Evolutionary conservation across 2,797 vertebrate genomes (phyloP).

Genomic region (Leuciscus waleckii): DNA sequence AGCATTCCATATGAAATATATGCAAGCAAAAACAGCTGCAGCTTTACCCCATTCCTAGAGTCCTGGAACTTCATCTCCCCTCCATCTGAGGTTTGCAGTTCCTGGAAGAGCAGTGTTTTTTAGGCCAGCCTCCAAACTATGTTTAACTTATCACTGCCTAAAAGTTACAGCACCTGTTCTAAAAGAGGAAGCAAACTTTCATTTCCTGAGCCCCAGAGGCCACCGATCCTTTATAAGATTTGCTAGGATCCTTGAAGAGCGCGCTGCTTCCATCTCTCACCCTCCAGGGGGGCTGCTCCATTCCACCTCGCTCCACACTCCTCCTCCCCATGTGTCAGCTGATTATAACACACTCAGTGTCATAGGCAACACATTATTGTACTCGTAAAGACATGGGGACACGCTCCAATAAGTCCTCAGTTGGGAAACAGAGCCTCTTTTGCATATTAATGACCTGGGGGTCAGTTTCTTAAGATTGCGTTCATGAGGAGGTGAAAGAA

Average conservation of each 20-base stretch:
- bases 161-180: conserved; percentile 44
- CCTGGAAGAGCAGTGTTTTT: conserved; percentile 7
- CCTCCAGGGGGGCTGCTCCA: conserved; percentile 62
- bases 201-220: conserved; percentile 46
- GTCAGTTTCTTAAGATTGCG: conserved; percentile 61
- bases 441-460: conserved; percentile 68
- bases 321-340: conserved; percentile 62
- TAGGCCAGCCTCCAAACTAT: conserved; percentile 38
- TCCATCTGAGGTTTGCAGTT: conserved; percentile 10
- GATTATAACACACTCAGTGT: conserved; percentile 69
- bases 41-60: background rate
- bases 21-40: conserved; percentile 29
- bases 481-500: conserved; percentile 58
- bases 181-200: conserved; percentile 49
- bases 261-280: conserved; percentile 37
- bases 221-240: conserved; percentile 34
- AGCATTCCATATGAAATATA: conserved; percentile 22
- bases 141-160: conserved; percentile 47
- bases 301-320: conserved; percentile 35
- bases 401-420: conserved; percentile 74
- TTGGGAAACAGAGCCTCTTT: conserved; percentile 62
- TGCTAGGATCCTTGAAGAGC: conserved; percentile 36
- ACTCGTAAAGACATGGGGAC: conserved; percentile 64
- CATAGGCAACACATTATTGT: conserved; percentile 72
- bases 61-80: background rate